Evolutionary conservation across 2,113 vertebrate genomes (phyloP), one percentile per base, ranked within the genome.

Genomic region (Zosterops japonicus): DNA sequence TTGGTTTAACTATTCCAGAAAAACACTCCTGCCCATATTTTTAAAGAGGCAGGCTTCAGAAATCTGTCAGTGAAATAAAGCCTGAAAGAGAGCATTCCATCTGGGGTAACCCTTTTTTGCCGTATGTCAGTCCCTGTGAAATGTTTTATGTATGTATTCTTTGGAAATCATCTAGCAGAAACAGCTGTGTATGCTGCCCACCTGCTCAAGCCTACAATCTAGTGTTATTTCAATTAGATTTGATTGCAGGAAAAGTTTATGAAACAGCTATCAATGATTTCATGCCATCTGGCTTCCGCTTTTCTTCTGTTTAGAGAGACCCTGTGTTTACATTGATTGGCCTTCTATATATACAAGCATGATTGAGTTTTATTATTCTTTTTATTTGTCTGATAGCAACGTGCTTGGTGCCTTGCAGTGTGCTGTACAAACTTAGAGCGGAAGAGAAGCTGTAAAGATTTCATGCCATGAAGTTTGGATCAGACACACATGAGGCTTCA

Each of bases 161-260:
- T 96, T 95, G 95, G 95, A 97, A 96, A 96, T 94, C 87, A 96
- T 94, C 90, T 95, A 92, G 83, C 80, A 95, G 95, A 96, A 95
- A 94, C 96, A 97, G 97, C 96, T 97, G 96, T 94, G 85, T 78
- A 78, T 80, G 92, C 93, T 96, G 96, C 97, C 97, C 97, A 97
- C 96, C 96, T 97, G 97, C 97, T 96, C 94, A 92, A 95, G 95
- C 93, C 95, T 93, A 95, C 97, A 96, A 95, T 96, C 95, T 95
- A 95, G 85, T 97, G 92, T 96, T 96, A 93, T 96, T 97, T 97
- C 97, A 97, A 97, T 97, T 97, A 96, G 90, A 92, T 96, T 96
- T 97, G 96, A 97, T 97, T 97, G 95, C 94, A 96, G 93, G 95
- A 97, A 95, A 97, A 96, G 95, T 97, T 96, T 97, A 95, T 96